Percentiles rank a stretch among this genome's conserved stretches.
Evolutionary conservation across 2,113 vertebrate genomes (phyloP).

Genomic region (Leucosticte australis): DNA sequence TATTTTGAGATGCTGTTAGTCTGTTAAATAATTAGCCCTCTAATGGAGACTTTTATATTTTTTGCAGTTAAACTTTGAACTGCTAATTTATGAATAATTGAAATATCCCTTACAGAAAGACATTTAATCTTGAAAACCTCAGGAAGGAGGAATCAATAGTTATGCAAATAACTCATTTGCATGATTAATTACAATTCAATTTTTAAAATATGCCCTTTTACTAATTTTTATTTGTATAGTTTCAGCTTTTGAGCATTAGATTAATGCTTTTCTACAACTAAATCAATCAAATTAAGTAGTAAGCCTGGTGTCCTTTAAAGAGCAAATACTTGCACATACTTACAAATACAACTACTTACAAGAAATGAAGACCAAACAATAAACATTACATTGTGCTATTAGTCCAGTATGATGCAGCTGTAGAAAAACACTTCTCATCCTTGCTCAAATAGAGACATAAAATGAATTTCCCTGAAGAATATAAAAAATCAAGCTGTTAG

Average conservation of each 20-base stretch:
- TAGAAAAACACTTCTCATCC: background rate
- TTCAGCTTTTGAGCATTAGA: background rate
- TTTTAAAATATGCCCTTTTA: background rate
- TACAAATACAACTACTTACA: background rate
- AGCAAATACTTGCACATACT: background rate
- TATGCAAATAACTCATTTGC: background rate
- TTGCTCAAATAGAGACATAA: background rate
- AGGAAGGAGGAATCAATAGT: background rate
- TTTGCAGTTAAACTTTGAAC: background rate
- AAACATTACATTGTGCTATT: background rate
- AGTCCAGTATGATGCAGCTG: background rate
- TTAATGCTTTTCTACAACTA: background rate
- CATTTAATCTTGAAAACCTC: background rate
- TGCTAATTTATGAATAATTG: background rate
- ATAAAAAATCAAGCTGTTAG: background rate
- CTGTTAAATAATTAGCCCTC: background rate
- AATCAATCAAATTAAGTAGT: background rate
- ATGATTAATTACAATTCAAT: background rate
- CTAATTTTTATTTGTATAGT: background rate
- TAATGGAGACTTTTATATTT: background rate
- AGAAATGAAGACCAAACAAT: background rate
- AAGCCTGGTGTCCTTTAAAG: background rate
- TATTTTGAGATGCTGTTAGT: background rate
- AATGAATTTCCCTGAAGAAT: background rate
- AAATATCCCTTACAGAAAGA: background rate